Conservation (phyloP, 1,140 invertebrate species). For the Drosophila trapezifrons region DNA sequence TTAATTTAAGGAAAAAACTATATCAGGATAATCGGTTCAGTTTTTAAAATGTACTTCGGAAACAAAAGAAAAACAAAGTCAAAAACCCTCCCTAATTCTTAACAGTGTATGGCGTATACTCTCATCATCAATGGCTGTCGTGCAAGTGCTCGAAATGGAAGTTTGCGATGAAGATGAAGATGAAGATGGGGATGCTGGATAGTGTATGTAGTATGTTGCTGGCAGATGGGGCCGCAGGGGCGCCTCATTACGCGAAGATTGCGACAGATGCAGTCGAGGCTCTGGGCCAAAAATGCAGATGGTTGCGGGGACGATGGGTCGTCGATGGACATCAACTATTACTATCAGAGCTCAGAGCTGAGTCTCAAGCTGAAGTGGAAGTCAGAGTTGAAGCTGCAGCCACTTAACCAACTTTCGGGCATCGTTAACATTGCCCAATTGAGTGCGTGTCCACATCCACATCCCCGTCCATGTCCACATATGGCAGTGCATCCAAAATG, state of each 20-base stretch:
- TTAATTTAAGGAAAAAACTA: too few species aligned
- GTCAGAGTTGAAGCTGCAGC: conserved; percentile 29
- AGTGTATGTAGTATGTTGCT: background rate
- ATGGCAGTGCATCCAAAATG: conserved; percentile 25
- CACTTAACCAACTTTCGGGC: conserved; percentile 62
- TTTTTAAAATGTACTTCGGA: too few species aligned
- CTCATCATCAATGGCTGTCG: conserved; percentile 42
- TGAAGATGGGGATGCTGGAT: conserved; percentile 8
- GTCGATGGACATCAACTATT: conserved; percentile 39
- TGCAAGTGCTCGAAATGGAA: conserved; percentile 51
- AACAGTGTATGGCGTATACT: conserved; percentile 25
- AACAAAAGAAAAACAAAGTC: too few species aligned
- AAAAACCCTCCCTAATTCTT: background rate
- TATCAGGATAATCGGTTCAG: too few species aligned
- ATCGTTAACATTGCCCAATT: conserved; percentile 67
- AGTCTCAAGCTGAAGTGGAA: conserved; percentile 8
- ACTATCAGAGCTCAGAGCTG: conserved; percentile 2
- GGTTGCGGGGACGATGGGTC: conserved; percentile 7
- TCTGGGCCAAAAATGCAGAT: conserved; percentile 46
- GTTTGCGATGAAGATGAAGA: conserved; percentile 12
- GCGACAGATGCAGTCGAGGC: conserved; percentile 62
- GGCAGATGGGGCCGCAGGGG: conserved; percentile 26
- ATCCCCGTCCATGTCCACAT: conserved; percentile 16
- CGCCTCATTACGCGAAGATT: conserved; percentile 66
- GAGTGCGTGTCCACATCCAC: conserved; percentile 42